These are phyloP conservation scores for Timema podura DNA, from an alignment of 2,888 invertebrate species.

Conservation along the genomic window DNA sequence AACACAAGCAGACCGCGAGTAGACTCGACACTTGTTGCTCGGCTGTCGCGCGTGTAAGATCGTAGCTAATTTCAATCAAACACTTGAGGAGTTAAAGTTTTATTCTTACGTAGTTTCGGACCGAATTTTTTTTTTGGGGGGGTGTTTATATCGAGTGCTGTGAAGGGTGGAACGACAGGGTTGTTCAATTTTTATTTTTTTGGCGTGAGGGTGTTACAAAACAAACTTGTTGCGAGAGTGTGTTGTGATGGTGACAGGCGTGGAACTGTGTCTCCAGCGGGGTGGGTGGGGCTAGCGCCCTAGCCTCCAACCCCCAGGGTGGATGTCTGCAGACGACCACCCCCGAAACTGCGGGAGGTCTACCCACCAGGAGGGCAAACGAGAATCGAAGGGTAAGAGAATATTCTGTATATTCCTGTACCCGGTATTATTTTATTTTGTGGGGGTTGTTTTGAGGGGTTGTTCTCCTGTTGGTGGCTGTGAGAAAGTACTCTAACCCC, in stretches of 20 bases:
- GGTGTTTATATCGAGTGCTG: too few relatives aligned
- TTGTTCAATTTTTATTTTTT: background rate
- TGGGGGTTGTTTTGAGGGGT: too few relatives aligned
- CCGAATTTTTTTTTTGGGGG: too few relatives aligned
- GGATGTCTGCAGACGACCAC: conserved; percentile 15
- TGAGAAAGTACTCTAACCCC: too few relatives aligned
- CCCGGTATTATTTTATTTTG: too few relatives aligned
- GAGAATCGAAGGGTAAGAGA: conserved; percentile 23
- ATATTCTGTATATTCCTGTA: background rate
- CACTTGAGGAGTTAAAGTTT: too few relatives aligned
- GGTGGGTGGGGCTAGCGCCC: conserved; percentile 13
- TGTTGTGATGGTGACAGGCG: conserved; percentile 22
- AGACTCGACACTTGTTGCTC: too few relatives aligned
- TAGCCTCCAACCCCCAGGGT: conserved; percentile 3
- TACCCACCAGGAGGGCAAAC: conserved; percentile 17
- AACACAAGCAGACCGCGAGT: too few relatives aligned
- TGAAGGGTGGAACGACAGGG: background rate
- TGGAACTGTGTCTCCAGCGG: conserved; percentile 18
- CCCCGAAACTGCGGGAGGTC: conserved; percentile 19
- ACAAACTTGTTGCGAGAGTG: background rate
- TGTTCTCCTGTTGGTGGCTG: too few relatives aligned
- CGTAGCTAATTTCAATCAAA: too few relatives aligned
- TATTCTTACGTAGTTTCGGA: too few relatives aligned
- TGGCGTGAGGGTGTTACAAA: background rate
- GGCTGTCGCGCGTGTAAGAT: too few relatives aligned